Evolutionary conservation across 2,888 invertebrate species (phyloP).

Genomic region (Galerucella pusilla): DNA sequence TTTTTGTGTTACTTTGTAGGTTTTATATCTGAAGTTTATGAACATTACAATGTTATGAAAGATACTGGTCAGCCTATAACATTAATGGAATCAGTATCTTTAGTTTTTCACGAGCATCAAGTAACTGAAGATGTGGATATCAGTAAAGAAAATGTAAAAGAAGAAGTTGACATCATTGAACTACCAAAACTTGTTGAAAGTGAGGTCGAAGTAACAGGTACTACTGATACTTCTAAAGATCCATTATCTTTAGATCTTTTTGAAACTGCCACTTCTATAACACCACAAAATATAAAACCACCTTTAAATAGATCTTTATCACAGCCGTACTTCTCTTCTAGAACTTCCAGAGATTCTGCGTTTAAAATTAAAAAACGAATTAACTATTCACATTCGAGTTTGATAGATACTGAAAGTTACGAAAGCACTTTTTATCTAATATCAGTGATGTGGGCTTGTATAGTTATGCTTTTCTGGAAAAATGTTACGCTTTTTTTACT

Average conservation of each 20-base stretch:
- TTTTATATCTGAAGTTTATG: slow-evolving; percentile 72
- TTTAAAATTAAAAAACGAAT: slow-evolving; percentile 46
- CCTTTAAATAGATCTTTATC: slow-evolving; percentile 59
- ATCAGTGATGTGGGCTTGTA: slow-evolving; percentile 82
- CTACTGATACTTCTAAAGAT: slow-evolving; percentile 47
- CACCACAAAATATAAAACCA: slow-evolving; percentile 3
- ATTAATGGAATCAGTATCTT: slow-evolving; percentile 51
- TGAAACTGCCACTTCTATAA: slow-evolving; percentile 46
- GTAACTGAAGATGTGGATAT: neutral
- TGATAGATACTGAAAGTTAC: slow-evolving; percentile 64
- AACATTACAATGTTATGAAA: slow-evolving; percentile 68
- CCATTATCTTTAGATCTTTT: slow-evolving; percentile 62
- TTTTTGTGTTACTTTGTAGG: slow-evolving; percentile 55
- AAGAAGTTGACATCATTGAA: slow-evolving; percentile 8
- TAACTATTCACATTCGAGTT: slow-evolving; percentile 47
- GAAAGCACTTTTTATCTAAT: slow-evolving; percentile 80
- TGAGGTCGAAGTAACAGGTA: neutral
- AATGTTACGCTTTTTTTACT: slow-evolving; percentile 85
- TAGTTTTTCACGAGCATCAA: slow-evolving; percentile 53
- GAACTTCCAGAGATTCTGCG: slow-evolving; percentile 27
- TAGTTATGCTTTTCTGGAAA: slow-evolving; percentile 87
- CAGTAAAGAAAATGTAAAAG: slow-evolving; percentile 25
- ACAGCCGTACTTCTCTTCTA: slow-evolving; percentile 54
- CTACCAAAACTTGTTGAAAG: neutral
- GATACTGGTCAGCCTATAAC: slow-evolving; percentile 54